These are phyloP conservation scores for Lepus timidus DNA, from an alignment of 2,113 vertebrate species.

Conservation along the genomic window DNA sequence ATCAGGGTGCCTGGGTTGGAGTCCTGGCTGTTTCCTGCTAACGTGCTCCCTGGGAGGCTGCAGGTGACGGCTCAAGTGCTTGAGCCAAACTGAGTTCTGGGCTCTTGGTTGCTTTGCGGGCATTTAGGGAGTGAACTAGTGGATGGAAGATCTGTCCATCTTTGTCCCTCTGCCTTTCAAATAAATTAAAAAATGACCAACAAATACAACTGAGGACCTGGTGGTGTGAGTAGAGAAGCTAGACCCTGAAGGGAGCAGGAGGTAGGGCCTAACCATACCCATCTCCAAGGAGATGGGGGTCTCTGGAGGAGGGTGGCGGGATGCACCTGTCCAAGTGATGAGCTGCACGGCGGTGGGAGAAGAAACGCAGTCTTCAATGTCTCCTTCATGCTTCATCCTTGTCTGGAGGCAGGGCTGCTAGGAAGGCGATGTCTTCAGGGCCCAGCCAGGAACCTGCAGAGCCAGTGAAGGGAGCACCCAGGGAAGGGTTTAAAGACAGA, in stretches of 20 bases:
- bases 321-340: not conserved
- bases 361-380: not conserved
- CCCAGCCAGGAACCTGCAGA: not conserved
- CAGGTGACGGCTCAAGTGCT: no score
- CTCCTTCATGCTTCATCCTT: not conserved
- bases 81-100: no score
- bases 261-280: not conserved
- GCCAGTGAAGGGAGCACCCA: not conserved
- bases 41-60: no score
- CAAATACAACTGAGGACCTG: not conserved
- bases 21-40: no score
- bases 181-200: no score
- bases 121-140: no score
- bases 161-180: no score
- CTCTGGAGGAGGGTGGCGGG: not conserved
- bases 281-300: not conserved
- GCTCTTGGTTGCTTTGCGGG: no score
- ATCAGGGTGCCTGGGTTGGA: no score
- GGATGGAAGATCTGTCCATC: no score
- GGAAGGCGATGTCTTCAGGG: not conserved
- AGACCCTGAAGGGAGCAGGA: not conserved
- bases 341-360: not conserved
- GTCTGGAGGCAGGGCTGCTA: not conserved
- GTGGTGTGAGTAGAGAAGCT: not conserved
- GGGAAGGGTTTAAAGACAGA: not conserved